Base-by-base conservation (phyloP, 2,888 invertebrate species). In the Chymomyza procnemis region DNA sequence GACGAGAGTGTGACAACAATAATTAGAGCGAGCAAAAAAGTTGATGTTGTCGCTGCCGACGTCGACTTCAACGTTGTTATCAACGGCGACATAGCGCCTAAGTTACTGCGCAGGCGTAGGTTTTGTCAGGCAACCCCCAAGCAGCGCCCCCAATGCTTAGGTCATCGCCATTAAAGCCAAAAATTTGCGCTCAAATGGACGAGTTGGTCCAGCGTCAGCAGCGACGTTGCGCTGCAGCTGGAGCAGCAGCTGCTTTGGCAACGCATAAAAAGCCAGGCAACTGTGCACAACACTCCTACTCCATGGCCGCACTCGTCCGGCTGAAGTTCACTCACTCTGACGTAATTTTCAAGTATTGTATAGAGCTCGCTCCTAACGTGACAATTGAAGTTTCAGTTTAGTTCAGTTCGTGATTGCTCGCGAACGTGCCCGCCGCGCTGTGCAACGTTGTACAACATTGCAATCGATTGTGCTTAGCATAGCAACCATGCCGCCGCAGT, bases 181-280 rank as follows among this genome's bases (percentile, higher is more conserved):
- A 16, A 26, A 19, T 19, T 18, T 26, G 26, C 26, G 50, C 67
- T 59, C 59, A 74, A 76, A 72, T 71, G 70, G 14, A 18, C 18
- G 46, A 16, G 41, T 47, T 16, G 56, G 56, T 56, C 56, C 56
- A 56, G 56, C 30, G 56, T 30, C 56, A 54, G 6, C 63, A 41
- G 71, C 67, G 47, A 59, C 73, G 8, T 58, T 66, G 63, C 41
- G 66, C 26, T 64, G 63, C 64, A 65, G 65, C 59, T 55, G 16
- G 67, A n/a, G 54, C 48, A 46, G 55, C 71, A 41, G 34, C 34
- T 41, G 34, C 34, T 41, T 41, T 41, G 71, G 18, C 68, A 70
- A 76, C 85, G 87, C 88, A 90, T 90, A 90, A 89, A 90, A 90
- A 87, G 88, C 85, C 83, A 78, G 79, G 78, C 85, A 78, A 85